phyloP scores from a whole-genome alignment of 2,797 vertebrate species.

The Chloroceryle amazona region DNA sequence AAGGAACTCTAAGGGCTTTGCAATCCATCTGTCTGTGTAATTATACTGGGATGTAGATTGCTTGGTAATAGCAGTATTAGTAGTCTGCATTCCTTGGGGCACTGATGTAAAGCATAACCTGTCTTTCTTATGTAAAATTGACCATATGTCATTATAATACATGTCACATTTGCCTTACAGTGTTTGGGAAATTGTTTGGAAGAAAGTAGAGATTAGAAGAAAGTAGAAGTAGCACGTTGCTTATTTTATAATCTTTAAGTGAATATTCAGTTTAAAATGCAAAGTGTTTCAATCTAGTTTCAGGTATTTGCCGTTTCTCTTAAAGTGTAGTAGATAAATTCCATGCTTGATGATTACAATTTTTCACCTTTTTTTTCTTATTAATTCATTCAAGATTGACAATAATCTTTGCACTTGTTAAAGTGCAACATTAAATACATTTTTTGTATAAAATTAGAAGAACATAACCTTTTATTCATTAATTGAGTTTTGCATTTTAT shows the following conservation, averaged over 20 bases:
- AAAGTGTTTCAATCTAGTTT: not conserved
- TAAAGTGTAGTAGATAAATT: not conserved
- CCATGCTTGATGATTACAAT: not conserved
- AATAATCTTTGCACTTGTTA: not conserved
- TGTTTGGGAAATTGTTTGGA: slow-evolving; percentile 1
- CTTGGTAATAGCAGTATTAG: slow-evolving; percentile 39
- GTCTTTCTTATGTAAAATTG: not conserved
- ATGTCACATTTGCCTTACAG: not conserved
- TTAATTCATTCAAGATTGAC: not conserved
- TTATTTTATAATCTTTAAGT: not conserved
- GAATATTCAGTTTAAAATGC: not conserved
- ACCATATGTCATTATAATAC: slow-evolving; percentile 29
- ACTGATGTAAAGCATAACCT: slow-evolving; percentile 29
- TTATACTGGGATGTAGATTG: slow-evolving; percentile 56
- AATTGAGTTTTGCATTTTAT: not conserved
- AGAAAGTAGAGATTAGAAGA: not conserved
- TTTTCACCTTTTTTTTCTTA: not conserved
- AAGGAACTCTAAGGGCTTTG: not conserved
- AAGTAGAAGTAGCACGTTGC: not conserved
- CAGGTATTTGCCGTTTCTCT: not conserved
- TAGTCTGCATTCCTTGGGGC: slow-evolving; percentile 25
- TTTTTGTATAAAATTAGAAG: not conserved
- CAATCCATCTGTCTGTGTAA: slow-evolving; percentile 39
- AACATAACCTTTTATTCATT: not conserved
- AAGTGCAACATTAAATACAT: not conserved